phyloP scores from a whole-genome alignment of 2,113 vertebrate species.

The Saccopteryx bilineata region DNA sequence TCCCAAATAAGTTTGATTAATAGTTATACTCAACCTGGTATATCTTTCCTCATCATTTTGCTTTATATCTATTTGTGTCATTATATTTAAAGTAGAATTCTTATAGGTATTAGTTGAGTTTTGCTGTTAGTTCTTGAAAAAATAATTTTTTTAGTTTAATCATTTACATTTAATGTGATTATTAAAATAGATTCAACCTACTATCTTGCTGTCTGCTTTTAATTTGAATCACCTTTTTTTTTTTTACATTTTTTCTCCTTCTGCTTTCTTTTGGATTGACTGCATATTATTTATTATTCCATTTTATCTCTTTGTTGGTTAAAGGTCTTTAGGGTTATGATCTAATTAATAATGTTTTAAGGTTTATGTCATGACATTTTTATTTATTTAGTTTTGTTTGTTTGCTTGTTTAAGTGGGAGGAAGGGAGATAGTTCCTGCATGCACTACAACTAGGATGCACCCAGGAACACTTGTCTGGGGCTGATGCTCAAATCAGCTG shows the following conservation, averaged over 20 bases:
- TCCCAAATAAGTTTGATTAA: not conserved
- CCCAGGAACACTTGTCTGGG: no score
- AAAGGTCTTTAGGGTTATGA: not conserved
- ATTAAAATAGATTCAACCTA: not conserved
- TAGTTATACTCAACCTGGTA: not conserved
- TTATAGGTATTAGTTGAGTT: not conserved
- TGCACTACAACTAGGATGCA: no score
- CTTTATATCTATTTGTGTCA: not conserved
- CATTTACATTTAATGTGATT: not conserved
- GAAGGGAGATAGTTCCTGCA: no score
- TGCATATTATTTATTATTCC: not conserved
- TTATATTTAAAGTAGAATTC: not conserved
- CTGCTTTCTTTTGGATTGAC: not conserved
- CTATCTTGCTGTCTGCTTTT: not conserved
- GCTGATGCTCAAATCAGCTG: no score
- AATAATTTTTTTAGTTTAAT: not conserved
- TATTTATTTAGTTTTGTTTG: no score
- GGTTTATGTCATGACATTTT: not conserved
- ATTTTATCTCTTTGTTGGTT: not conserved
- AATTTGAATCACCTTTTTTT: not conserved
- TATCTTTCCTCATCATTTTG: not conserved
- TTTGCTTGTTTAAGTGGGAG: no score
- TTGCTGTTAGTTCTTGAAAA: not conserved
- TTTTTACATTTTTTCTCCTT: not conserved
- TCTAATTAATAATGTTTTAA: not conserved